phyloP scores from a whole-genome alignment of 2,797 vertebrate species.

The Tamandua tetradactyla region DNA sequence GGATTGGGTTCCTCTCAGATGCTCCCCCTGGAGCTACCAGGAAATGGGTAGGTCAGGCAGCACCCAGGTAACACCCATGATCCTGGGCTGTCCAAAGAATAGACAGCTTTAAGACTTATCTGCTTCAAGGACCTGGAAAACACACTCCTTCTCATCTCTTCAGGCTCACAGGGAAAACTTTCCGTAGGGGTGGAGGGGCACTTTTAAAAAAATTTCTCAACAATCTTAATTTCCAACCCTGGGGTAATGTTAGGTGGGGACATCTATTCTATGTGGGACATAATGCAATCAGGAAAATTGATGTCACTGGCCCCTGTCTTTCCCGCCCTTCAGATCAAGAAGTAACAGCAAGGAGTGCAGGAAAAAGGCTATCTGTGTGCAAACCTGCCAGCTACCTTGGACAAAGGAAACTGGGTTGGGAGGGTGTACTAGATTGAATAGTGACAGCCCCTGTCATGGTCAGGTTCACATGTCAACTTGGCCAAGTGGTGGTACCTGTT shows the following conservation, averaged over 20 bases:
- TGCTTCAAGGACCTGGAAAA: not conserved
- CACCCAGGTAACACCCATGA: no score
- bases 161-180: not conserved
- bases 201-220: not conserved
- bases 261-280: not conserved
- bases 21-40: not conserved
- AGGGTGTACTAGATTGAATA: no score
- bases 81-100: not conserved
- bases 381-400: no score
- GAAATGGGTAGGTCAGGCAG: not conserved
- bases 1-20: not conserved
- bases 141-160: not conserved
- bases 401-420: not conserved
- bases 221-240: not conserved
- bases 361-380: not conserved
- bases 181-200: no score
- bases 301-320: no score
- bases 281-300: not conserved
- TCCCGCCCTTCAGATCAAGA: not conserved
- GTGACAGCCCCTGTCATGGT: no score
- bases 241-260: not conserved
- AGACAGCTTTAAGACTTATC: not conserved
- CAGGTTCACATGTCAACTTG: no score
- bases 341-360: not conserved
- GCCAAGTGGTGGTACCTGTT: no score